Base-by-base conservation (phyloP, 2,888 invertebrate genomes). In the Dynastes maya region DNA sequence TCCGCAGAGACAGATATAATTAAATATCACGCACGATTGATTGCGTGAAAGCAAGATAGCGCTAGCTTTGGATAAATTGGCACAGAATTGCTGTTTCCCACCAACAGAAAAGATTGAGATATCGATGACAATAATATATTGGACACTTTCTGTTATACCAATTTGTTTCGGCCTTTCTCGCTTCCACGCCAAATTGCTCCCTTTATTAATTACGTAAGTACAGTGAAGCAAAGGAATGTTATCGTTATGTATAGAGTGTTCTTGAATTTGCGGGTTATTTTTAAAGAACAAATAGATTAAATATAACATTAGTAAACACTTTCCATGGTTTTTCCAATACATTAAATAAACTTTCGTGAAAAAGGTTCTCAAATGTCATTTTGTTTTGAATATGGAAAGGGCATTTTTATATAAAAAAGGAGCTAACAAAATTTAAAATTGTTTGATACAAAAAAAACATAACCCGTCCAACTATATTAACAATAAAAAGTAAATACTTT, bases 21-120 rank as follows among this genome's bases (percentile, higher is more conserved):
- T 81, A 81, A 79, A 80, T 79, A 80, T 79, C 80, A 77, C 75
- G 76, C 78, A 80, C 76, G 75, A 81, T 81, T 81, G 80, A 80
- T 80, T 79, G 79, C 78, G 76, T 63, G 75, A 79, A 80, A 78
- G 78, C 53, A 78, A 51, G 77, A 70, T 64, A 70, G 32, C 76
- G 51, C 65, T 65, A 53, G 63, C 37, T 76, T 53, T 67, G 40
- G 76, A 29, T 64, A 76, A 76, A 67, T 64, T 63, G 76, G 53
- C n/a, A 13, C 71, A 32, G 55, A 71, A 55, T 58, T 53, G 51
- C 22, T 71, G 58, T 55, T 71, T 58, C n/a, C 53, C 32, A 58
- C 37, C 16, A 55, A 22, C n/a, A 58, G 55, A 8, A 45, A 67
- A 37, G 55, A n/a, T 16, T 32, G 37, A 37, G 71, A 71, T 71